These are phyloP conservation scores for Manis crassicaudata DNA, from an alignment of 2,797 vertebrate genomes.

Conservation along the genomic window DNA sequence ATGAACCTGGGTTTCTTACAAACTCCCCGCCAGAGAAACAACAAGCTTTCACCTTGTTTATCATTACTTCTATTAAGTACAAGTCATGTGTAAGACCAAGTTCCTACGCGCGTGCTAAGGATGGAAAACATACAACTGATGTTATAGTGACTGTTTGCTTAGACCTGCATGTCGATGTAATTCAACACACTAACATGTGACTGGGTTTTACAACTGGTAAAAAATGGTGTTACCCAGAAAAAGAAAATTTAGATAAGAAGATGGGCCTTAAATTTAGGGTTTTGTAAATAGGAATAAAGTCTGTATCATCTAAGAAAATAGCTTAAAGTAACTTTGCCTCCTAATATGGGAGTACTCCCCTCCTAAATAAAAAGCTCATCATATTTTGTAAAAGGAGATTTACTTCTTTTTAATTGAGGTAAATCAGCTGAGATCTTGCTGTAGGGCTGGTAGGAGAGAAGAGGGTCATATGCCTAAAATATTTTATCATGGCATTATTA, in stretches of 20 bases:
- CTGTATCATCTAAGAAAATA: not conserved
- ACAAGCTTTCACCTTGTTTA: not conserved
- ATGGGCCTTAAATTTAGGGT: not conserved
- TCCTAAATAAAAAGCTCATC: slow-evolving; percentile 6
- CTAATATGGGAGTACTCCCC: not conserved
- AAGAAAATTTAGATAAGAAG: slow-evolving; percentile 28
- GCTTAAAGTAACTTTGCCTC: slow-evolving; percentile 19
- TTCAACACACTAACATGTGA: not conserved
- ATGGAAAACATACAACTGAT: not conserved
- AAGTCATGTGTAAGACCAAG: not conserved
- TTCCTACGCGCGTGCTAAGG: not conserved
- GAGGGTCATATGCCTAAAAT: slow-evolving; percentile 48
- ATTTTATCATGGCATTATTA: slow-evolving; percentile 80
- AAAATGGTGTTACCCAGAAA: not conserved
- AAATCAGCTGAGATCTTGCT: not conserved
- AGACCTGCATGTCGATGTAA: not conserved
- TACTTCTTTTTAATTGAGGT: not conserved
- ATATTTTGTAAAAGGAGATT: not conserved
- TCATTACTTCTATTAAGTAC: not conserved
- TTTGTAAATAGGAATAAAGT: not conserved
- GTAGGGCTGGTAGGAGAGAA: slow-evolving; percentile 21
- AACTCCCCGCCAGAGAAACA: not conserved
- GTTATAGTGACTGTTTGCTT: not conserved
- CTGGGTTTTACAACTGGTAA: slow-evolving; percentile 8
- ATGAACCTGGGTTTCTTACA: not conserved